Evolutionary conservation across 2,113 vertebrate genomes (phyloP), one percentile per base, ranked within the genome.

Genomic region (Anhinga anhinga): DNA sequence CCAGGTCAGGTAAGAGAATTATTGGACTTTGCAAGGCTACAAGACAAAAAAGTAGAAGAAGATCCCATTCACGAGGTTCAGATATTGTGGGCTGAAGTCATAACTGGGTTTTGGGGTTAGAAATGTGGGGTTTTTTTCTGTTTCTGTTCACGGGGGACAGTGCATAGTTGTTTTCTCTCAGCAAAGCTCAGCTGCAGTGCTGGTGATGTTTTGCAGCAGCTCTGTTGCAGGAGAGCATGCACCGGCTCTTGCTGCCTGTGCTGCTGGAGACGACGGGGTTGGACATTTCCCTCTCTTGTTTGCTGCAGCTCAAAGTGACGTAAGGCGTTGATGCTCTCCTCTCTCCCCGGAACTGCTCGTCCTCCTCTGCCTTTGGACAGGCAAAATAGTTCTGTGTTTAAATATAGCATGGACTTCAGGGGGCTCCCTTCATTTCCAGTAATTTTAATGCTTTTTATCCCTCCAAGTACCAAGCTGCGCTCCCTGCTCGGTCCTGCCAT

Each of bases 391-490:
- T 20, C 42, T 20, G 0, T 67, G 5, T 53, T 59, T 22, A 22
- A 29, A 5, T n/a, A 6, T 2, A 47, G 3, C 17, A 56, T 34
- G 36, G 9, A 7, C n/a, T 61, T 38, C 25, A 11, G 55, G 10
- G 59, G 18, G 9, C 30, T n/a, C 38, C 27, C 20, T n/a, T 53
- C 19, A 1, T 2, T 9, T 40, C n/a, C 40, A 27, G 61, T 1
- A 3, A 9, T 53, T 61, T 7, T 36, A 27, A 21, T 8, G 10
- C 25, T 53, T 44, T 27, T 13, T 38, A 5, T 21, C 18, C 9
- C 26, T 49, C 27, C 29, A 3, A 32, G 61, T 7, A 5, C n/a
- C 19, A 40, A 0, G 0, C 5, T 0, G 3, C 5, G 7, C 22
- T 72, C 27, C 26, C 36, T 7, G 7, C 38, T 18, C 3, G 2